These are phyloP conservation scores for Cantharis nigra DNA, from an alignment of 2,888 invertebrate genomes.

Conservation along the genomic window DNA sequence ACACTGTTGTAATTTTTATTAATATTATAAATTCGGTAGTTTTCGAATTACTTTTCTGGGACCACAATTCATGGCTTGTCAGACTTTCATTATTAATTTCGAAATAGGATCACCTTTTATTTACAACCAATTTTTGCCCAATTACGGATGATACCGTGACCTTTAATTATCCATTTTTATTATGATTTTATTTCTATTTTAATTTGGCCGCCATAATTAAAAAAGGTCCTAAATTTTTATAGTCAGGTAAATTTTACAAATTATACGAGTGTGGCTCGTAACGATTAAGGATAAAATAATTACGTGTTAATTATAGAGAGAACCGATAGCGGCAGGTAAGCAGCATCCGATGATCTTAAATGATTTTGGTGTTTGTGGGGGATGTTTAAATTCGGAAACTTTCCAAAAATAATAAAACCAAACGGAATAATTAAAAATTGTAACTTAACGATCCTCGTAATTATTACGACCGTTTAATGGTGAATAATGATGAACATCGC, in stretches of 20 bases:
- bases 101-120: conserved; percentile 18
- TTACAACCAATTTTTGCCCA: conserved; percentile 25
- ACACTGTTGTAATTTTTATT: not conserved
- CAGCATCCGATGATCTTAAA: not conserved
- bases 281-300: conserved; percentile 29
- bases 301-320: conserved; percentile 31
- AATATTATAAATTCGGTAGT: not conserved
- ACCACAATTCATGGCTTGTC: not conserved
- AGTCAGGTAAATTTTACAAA: conserved; percentile 29
- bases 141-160: conserved; percentile 22
- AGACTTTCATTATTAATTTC: conserved; percentile 6
- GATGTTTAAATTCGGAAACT: not conserved
- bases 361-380: not conserved
- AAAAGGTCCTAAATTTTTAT: conserved; percentile 21
- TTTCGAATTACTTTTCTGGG: not conserved
- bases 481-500: not conserved
- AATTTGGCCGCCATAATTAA: conserved; percentile 27
- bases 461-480: not conserved
- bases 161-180: conserved; percentile 21
- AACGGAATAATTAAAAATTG: not conserved
- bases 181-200: conserved; percentile 20
- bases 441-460: not conserved
- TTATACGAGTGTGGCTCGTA: conserved; percentile 24
- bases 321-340: conserved; percentile 21
- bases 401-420: not conserved